Evolutionary conservation across 2,888 invertebrate genomes (phyloP), one percentile per base, ranked within the genome.

Genomic region (Geotrupes spiniger): DNA sequence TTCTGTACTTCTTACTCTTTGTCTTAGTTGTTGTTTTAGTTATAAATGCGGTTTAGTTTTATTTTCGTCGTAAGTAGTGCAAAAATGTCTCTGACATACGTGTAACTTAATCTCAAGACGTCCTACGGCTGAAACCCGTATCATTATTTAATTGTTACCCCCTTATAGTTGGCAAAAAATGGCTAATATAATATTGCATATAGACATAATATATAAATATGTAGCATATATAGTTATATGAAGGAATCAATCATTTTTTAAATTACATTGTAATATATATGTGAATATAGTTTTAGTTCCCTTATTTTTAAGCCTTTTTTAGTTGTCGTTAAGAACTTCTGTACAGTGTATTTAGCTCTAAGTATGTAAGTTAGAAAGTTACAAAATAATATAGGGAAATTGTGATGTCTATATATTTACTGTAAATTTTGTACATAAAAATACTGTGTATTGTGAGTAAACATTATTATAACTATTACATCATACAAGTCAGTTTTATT

Each of bases 401-500:
- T 74, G 74, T 74, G 74, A 74, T 74, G 73, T 74, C 73, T 74
- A 72, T 73, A 73, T 68, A 73, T 72, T 71, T 56, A 67, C 66
- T 75, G 74, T 75, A 74, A 73, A 75, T 75, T 74, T 75, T 75
- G 74, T 75, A 74, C 73, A 75, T 75, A 75, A 63, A 71, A 71
- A 72, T 72, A 73, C 69, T 73, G 73, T 74, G 73, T 74, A 74
- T 73, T 74, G 74, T 74, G 73, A 74, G 68, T 71, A 73, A 70
- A 72, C 71, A 73, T 73, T 73, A 73, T 73, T 72, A 73, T 71
- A 73, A 70, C 70, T 72, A 74, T 73, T 73, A 73, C 71, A 67
- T 70, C 68, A 69, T 68, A 40, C 14, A 26, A 37, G 6, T 12
- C 26, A n/a, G n/a, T 14, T 27, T 50, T 29, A 45, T 42, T 42